Conservation (phyloP, 2,113 vertebrate species). For the Bostrychus sinensis region DNA sequence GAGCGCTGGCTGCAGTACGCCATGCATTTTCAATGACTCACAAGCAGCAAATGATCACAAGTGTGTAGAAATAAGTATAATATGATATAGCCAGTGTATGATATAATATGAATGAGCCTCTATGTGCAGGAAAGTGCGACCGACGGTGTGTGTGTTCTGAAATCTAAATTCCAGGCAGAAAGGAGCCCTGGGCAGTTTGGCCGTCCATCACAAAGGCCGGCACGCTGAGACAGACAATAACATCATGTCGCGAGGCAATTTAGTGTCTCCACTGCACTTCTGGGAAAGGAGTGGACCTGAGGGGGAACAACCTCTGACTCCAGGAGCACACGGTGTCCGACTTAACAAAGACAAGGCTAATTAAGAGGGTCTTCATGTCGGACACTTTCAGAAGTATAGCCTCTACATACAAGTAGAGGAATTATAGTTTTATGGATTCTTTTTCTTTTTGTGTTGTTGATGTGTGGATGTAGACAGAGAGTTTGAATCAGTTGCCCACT, state of each 20-base stretch:
- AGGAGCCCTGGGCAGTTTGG: conserved; percentile 3
- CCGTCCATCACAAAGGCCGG: conserved; percentile 29
- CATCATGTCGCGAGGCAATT: conserved; percentile 5
- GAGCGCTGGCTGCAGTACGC: conserved; percentile 50
- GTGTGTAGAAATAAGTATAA: too few relatives aligned
- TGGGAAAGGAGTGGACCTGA: not conserved
- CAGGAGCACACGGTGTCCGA: conserved; percentile 19
- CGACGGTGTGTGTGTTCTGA: not conserved
- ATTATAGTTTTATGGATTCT: too few relatives aligned
- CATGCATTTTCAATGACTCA: conserved; percentile 49
- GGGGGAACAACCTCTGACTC: conserved; percentile 18
- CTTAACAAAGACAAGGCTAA: conserved; percentile 35
- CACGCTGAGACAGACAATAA: not conserved
- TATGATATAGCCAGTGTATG: conserved; percentile 25
- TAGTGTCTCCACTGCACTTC: conserved; percentile 11
- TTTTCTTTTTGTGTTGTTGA: too few relatives aligned
- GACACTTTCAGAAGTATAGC: conserved; percentile 42
- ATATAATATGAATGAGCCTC: conserved; percentile 28
- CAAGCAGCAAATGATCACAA: conserved; percentile 41
- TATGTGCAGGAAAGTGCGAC: not conserved
- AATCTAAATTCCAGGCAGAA: not conserved
- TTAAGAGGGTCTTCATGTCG: conserved; percentile 35
- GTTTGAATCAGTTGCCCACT: too few relatives aligned
- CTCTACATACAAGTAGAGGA: too few relatives aligned
- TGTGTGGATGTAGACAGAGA: too few relatives aligned